Percentiles rank a stretch among this genome's conserved stretches.
phyloP scores from a whole-genome alignment of 2,888 invertebrate genomes.

The Hypomecis punctinalis region DNA sequence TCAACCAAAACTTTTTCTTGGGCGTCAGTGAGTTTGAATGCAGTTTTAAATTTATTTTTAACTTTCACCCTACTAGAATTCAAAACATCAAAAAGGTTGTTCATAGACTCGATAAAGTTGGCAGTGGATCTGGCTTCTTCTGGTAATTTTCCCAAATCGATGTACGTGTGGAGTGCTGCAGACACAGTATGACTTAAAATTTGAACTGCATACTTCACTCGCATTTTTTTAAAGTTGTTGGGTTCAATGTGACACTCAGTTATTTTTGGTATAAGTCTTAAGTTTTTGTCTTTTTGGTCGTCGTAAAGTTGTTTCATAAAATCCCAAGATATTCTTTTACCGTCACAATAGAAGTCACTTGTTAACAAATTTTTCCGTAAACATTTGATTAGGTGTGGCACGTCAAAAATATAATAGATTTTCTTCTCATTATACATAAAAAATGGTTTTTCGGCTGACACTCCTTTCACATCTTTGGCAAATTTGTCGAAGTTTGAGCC shows the following conservation, averaged over 20 bases:
- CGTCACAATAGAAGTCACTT: constrained; percentile 26
- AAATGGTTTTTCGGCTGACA: constrained; percentile 42
- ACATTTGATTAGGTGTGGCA: constrained; percentile 42
- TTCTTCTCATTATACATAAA: constrained; percentile 32
- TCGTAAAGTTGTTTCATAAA: constrained; percentile 36
- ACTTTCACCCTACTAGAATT: constrained; percentile 33
- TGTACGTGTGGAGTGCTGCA: constrained; percentile 32
- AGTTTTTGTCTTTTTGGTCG: constrained; percentile 29
- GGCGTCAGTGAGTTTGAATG: constrained; percentile 17
- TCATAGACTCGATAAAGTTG: constrained; percentile 33
- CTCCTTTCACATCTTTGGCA: constrained; percentile 42
- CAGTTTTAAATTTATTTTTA: constrained; percentile 28
- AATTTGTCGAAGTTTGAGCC: constrained; percentile 45
- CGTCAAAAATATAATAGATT: constrained; percentile 44
- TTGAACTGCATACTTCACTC: constrained; percentile 38
- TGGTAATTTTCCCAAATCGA: constrained; percentile 25
- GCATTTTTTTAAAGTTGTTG: constrained; percentile 40
- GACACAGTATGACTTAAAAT: constrained; percentile 35
- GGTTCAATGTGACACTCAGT: constrained; percentile 43
- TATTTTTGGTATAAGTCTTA: constrained; percentile 43
- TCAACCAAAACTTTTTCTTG: constrained; percentile 9
- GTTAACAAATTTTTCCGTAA: constrained; percentile 32
- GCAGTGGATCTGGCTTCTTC: constrained; percentile 37
- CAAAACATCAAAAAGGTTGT: constrained; percentile 39
- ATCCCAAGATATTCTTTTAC: constrained; percentile 40